Evolutionary conservation across 2,797 vertebrate genomes (phyloP).

Genomic region (Nannoperca obscura): DNA sequence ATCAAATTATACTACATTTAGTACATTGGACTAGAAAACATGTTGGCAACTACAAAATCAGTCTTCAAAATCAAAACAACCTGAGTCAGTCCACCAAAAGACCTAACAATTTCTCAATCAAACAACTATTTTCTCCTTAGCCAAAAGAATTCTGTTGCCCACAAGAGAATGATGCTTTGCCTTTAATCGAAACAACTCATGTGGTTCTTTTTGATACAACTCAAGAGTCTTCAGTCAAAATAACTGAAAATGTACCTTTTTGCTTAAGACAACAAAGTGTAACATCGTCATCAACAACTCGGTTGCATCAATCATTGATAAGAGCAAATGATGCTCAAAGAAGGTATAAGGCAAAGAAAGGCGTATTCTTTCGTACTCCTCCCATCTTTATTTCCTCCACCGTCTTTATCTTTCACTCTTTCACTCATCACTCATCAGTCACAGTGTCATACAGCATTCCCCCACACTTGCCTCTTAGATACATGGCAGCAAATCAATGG

Average conservation of each 20-base stretch:
- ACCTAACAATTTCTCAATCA: constrained; percentile 12
- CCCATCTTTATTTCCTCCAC: neutral
- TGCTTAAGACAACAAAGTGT: neutral
- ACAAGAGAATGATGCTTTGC: constrained; percentile 3
- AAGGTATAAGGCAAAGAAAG: constrained; percentile 1
- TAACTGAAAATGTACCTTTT: constrained; percentile 33
- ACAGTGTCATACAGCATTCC: neutral
- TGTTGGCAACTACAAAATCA: constrained; percentile 26
- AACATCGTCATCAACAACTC: constrained; percentile 28
- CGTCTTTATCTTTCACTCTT: neutral
- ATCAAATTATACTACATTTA: constrained; percentile 29
- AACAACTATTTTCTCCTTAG: constrained; percentile 24
- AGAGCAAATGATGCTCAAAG: constrained; percentile 12
- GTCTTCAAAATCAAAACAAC: constrained; percentile 27
- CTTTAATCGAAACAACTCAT: constrained; percentile 40
- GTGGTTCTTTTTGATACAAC: constrained; percentile 9
- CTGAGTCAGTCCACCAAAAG: constrained; percentile 10
- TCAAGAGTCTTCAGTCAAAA: constrained; percentile 18
- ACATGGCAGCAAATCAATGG: constrained; percentile 18
- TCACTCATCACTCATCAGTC: constrained; percentile 28
- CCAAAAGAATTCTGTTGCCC: constrained; percentile 3
- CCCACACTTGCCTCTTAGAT: neutral
- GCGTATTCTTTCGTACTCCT: neutral
- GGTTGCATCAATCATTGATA: neutral
- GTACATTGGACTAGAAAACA: constrained; percentile 33